These are phyloP conservation scores for Odontomachus brunneus DNA, from an alignment of 1,140 invertebrate genomes.

Conservation along the genomic window DNA sequence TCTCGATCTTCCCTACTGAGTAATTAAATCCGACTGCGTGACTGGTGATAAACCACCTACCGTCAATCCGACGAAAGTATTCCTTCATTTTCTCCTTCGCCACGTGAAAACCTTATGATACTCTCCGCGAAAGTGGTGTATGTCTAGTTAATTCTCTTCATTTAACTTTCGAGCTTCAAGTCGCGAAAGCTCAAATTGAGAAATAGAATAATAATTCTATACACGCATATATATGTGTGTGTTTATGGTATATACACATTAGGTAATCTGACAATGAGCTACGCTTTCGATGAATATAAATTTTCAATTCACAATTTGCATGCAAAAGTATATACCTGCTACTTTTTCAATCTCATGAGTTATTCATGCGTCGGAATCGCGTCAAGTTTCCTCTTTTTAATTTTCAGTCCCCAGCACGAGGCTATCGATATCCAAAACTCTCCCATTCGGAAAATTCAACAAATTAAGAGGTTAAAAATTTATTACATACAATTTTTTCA, in stretches of 20 bases:
- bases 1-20: constrained; percentile 20
- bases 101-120: constrained; percentile 8
- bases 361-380: constrained; percentile 63
- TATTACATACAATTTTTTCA: too few relatives aligned
- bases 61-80: constrained; percentile 62
- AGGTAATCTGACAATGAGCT: neutral
- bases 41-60: constrained; percentile 43
- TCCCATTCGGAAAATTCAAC: too few relatives aligned
- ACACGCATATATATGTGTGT: neutral
- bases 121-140: constrained; percentile 1
- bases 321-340: constrained; percentile 60
- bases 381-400: constrained; percentile 25
- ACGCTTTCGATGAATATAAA: neutral
- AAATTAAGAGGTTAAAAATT: too few relatives aligned
- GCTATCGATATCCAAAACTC: too few relatives aligned
- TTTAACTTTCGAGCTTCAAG: constrained; percentile 19
- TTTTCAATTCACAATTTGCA: constrained; percentile 60
- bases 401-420: too few relatives aligned
- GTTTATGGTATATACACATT: too few relatives aligned
- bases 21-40: constrained; percentile 63
- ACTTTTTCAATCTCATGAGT: constrained; percentile 60
- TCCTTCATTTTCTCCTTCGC: constrained; percentile 53
- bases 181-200: constrained; percentile 10
- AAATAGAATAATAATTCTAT: constrained; percentile 2
- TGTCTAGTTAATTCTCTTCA: constrained; percentile 14